Conservation (phyloP, 2,113 vertebrate genomes). For the Nothoprocta perdicaria region DNA sequence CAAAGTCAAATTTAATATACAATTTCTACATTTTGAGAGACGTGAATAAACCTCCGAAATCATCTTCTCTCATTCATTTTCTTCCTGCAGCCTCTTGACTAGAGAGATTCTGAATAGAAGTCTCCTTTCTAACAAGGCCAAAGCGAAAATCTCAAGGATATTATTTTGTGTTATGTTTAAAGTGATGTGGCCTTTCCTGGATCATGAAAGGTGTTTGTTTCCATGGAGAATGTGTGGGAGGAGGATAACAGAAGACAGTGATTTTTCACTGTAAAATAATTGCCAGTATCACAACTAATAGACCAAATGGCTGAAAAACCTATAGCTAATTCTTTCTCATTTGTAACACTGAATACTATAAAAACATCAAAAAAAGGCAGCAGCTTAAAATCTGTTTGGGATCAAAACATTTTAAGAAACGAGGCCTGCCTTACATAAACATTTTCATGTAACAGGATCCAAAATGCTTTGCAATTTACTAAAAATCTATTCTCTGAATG, state of each 20-base stretch:
- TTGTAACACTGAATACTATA: neutral
- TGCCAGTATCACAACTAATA: neutral
- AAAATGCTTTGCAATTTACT: neutral
- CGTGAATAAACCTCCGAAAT: neutral
- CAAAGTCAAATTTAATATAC: neutral
- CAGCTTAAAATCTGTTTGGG: neutral
- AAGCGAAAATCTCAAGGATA: neutral
- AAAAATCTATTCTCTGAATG: neutral
- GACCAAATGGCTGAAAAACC: neutral
- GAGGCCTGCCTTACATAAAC: neutral
- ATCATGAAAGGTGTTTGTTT: slow-evolving; percentile 61
- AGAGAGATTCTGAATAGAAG: neutral
- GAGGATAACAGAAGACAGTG: slow-evolving; percentile 15
- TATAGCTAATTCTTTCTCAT: neutral
- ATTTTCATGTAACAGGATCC: neutral
- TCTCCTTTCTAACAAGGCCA: neutral
- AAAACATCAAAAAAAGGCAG: neutral
- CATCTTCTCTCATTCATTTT: neutral
- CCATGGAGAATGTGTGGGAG: slow-evolving; percentile 67
- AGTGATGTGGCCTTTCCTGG: slow-evolving; percentile 45
- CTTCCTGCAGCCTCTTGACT: neutral
- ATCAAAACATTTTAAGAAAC: neutral
- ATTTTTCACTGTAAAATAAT: slow-evolving; percentile 37
- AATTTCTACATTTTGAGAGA: neutral
- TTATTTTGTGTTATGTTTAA: neutral